Evolutionary conservation across 2,888 invertebrate genomes (phyloP).

Genomic region (Sialis fuliginosa): DNA sequence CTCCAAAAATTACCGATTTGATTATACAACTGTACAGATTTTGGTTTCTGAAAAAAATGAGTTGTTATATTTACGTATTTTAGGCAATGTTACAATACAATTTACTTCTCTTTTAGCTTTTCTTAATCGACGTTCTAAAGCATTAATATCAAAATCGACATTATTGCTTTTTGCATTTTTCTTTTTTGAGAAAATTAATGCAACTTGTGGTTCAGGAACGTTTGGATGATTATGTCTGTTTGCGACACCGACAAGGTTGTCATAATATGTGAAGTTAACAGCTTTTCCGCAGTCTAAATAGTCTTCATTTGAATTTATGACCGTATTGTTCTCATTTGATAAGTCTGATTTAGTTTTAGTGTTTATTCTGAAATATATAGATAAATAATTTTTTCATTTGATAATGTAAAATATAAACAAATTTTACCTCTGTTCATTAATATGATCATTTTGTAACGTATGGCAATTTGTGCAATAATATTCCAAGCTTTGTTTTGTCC

Average conservation of each 20-base stretch:
- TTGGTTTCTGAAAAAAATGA: slow-evolving; percentile 41
- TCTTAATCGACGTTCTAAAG: slow-evolving; percentile 53
- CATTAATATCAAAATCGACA: slow-evolving; percentile 52
- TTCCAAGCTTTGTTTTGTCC: slow-evolving; percentile 47
- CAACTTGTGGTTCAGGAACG: slow-evolving; percentile 71
- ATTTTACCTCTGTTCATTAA: slow-evolving; percentile 14
- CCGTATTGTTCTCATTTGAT: background rate
- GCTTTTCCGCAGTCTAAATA: slow-evolving; percentile 67
- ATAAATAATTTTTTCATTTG: too few species aligned
- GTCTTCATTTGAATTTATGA: slow-evolving; percentile 31
- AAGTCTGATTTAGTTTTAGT: too few species aligned
- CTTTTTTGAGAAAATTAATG: slow-evolving; percentile 57
- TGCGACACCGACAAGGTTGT: slow-evolving; percentile 72
- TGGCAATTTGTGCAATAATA: slow-evolving; percentile 45
- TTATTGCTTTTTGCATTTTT: slow-evolving; percentile 35
- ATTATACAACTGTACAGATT: slow-evolving; percentile 69
- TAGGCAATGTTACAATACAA: slow-evolving; percentile 5
- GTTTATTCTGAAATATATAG: too few species aligned
- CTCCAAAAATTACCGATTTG: slow-evolving; percentile 87
- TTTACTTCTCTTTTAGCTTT: slow-evolving; percentile 56
- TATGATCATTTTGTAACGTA: slow-evolving; percentile 33
- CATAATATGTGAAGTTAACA: slow-evolving; percentile 77
- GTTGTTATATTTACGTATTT: background rate
- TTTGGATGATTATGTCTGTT: slow-evolving; percentile 65
- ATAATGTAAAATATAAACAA: too few species aligned